These are phyloP conservation scores for Tetrao urogallus DNA, from an alignment of 2,113 vertebrate genomes.

Conservation along the genomic window DNA sequence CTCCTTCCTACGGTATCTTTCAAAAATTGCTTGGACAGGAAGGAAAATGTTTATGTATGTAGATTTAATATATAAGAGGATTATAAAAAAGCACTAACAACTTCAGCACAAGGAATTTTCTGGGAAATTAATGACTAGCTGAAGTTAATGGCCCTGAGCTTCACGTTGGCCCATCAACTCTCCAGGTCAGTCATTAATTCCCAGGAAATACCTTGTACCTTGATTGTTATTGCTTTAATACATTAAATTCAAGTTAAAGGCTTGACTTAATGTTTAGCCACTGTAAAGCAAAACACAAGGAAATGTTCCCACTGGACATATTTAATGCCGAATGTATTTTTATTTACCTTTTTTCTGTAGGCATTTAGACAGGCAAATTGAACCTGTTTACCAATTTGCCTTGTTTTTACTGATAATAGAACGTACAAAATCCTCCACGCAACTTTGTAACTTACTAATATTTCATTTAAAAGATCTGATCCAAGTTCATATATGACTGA, in stretches of 20 bases:
- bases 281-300: slow-evolving; percentile 71
- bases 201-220: slow-evolving; percentile 68
- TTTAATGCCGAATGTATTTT: slow-evolving; percentile 57
- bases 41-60: slow-evolving; percentile 37
- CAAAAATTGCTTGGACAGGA: not conserved
- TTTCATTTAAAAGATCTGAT: slow-evolving; percentile 19
- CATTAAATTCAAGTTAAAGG: slow-evolving; percentile 77
- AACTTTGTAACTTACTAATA: not conserved
- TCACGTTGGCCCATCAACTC: slow-evolving; percentile 66
- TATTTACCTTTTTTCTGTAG: slow-evolving; percentile 65
- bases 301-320: slow-evolving; percentile 55
- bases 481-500: not conserved
- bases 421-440: not conserved
- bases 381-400: slow-evolving; percentile 35
- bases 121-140: slow-evolving; percentile 73
- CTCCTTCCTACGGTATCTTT: slow-evolving; percentile 25
- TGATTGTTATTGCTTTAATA: slow-evolving; percentile 76
- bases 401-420: not conserved
- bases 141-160: slow-evolving; percentile 73
- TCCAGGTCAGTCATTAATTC: slow-evolving; percentile 78
- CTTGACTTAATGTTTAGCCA: slow-evolving; percentile 75
- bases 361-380: slow-evolving; percentile 28
- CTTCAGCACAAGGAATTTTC: slow-evolving; percentile 67
- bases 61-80: slow-evolving; percentile 50
- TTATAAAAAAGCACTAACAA: slow-evolving; percentile 68